Evolutionary conservation across 53 echinoderm and acorn worm species (phyloP), one percentile per base, ranked within the genome.

Genomic region (Pentamera pediparva): DNA sequence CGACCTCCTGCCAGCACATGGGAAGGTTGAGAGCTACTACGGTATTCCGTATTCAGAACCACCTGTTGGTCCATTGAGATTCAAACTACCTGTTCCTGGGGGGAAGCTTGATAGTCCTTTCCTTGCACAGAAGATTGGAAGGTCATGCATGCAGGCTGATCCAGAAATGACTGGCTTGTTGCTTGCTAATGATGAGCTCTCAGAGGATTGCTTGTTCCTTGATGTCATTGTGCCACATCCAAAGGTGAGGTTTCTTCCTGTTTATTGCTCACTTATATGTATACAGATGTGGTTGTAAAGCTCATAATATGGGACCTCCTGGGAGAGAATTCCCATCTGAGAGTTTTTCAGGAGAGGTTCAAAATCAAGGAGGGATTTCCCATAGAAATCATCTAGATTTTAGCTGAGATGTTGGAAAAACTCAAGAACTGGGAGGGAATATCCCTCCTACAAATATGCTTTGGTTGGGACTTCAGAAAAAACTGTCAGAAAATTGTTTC

Each of bases 121-220:
- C 28, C 25, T 13, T 0, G 54, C 54, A 9, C 9, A 8, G 25
- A 54, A 54, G 28, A 28, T 54, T 19, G 54, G 54, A 26, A 6
- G 20, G 24, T 54, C 54, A 26, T 54, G 54, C 54, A 54, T 54
- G 54, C 54, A 54, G 28, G 2, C 6, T 3, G 54, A 54, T 3
- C 54, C 54, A 9, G 24, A 54, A 4, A 54, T 11, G 4, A 6
- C 4, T 19, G 54, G 54, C 10, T 2, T 54, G 9, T 28, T 24
- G 11, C 28, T 54, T 2, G 11, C 24, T 9, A 54, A 54, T 22
- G 54, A 54, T 20, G 79, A 65, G 2, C 41, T 32, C 5, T 39
- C 49, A 7, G 87, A 87, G 25, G 87, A 87, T 20, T 87, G 87
- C 19, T 79, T 87, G 13, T 59, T 22, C 30, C 61, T 87, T 29